Conservation (phyloP, 23 tunicate species). For the Trididemnum clinides region DNA sequence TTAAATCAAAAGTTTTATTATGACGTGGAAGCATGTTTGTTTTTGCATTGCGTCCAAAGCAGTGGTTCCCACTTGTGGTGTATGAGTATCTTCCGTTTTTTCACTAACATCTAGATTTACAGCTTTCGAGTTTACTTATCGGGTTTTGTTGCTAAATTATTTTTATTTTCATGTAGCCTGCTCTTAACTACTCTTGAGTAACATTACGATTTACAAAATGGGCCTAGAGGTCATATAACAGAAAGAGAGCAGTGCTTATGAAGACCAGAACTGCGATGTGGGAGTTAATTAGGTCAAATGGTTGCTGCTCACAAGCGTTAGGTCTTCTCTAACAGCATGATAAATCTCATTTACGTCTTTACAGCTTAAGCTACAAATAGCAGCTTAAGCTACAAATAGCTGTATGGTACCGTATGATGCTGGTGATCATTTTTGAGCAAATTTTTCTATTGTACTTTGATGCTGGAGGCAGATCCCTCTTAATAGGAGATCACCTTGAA, state of each 20-base stretch:
- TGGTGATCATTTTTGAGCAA: too few relatives aligned
- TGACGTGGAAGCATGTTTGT: too few relatives aligned
- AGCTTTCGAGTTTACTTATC: not conserved
- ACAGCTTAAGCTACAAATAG: not conserved
- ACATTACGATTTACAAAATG: slow-evolving; percentile 11
- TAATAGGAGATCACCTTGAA: too few relatives aligned
- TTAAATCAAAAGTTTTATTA: too few relatives aligned
- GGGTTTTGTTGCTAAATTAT: slow-evolving; percentile 7
- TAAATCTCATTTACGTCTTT: too few relatives aligned
- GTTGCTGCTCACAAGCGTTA: not conserved
- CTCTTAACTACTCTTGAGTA: not conserved
- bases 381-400: not conserved
- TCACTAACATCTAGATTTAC: slow-evolving; percentile 3
- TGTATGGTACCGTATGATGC: too few relatives aligned
- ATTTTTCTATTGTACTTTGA: too few relatives aligned
- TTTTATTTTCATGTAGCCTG: slow-evolving; percentile 1
- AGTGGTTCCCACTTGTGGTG: too few relatives aligned
- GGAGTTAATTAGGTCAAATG: slow-evolving; percentile 17
- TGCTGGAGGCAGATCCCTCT: too few relatives aligned
- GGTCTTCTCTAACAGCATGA: too few relatives aligned
- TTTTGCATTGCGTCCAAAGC: too few relatives aligned
- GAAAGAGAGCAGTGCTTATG: not conserved
- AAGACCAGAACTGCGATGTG: not conserved
- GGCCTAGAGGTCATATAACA: not conserved
- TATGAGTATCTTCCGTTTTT: slow-evolving; percentile 1